phyloP scores from a whole-genome alignment of 1,140 invertebrate genomes.

The Sitodiplosis mosellana region DNA sequence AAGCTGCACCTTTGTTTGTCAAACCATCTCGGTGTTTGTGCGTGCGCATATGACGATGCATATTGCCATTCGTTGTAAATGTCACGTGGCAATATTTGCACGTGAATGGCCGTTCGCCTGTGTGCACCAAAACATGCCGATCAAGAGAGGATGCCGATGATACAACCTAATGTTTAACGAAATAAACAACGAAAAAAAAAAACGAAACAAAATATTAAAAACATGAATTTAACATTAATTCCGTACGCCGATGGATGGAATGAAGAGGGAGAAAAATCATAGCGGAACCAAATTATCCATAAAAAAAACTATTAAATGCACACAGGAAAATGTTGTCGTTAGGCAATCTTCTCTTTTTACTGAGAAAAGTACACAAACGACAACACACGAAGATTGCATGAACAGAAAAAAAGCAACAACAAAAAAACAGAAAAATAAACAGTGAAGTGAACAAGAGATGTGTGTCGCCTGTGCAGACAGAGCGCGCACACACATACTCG shows the following conservation, averaged over 20 bases:
- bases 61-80: slow-evolving; percentile 77
- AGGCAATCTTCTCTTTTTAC: no score
- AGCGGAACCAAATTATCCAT: no score
- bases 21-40: slow-evolving; percentile 30
- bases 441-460: no score
- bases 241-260: not conserved
- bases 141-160: slow-evolving; percentile 62
- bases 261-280: no score
- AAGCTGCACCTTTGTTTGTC: slow-evolving; percentile 21
- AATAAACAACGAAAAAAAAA: not conserved
- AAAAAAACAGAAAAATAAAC: no score
- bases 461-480: no score
- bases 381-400: not conserved
- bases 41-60: slow-evolving; percentile 67
- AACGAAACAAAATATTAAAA: not conserved
- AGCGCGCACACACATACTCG: no score
- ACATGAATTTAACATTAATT: no score
- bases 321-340: not conserved
- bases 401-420: no score
- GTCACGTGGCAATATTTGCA: slow-evolving; percentile 61
- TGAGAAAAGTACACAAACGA: not conserved
- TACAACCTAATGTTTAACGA: slow-evolving; percentile 27
- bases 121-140: slow-evolving; percentile 55
- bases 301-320: not conserved
- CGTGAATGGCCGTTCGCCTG: slow-evolving; percentile 54